Evolutionary conservation across 2,113 vertebrate species (phyloP).

Genomic region (Ramphastos sulfuratus): DNA sequence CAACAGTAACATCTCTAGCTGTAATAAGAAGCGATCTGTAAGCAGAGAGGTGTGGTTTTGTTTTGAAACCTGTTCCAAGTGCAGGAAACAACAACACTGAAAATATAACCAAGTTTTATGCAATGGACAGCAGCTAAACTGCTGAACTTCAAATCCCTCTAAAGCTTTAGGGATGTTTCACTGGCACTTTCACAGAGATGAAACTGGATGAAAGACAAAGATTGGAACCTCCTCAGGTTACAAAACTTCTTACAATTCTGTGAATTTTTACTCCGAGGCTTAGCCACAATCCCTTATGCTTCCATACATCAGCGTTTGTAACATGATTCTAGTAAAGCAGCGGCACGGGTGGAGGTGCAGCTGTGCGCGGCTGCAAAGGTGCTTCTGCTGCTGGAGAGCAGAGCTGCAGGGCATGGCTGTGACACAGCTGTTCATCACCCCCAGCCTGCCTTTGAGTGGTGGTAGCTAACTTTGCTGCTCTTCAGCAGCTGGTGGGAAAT

Average conservation of each 20-base stretch:
- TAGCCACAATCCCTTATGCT: no score
- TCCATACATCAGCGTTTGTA: no score
- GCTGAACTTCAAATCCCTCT: background rate
- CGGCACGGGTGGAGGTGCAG: background rate
- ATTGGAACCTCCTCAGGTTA: background rate
- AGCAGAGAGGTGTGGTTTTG: background rate
- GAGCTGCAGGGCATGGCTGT: rapidly evolving
- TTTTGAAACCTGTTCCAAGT: background rate
- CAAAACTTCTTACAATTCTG: background rate
- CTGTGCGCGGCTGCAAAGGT: rapidly evolving
- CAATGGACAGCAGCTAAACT: background rate
- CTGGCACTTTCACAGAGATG: background rate
- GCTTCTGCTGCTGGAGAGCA: background rate
- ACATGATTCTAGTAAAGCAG: rapidly evolving
- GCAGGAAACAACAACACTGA: background rate
- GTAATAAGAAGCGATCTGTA: background rate
- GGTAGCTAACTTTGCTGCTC: background rate
- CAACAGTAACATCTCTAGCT: background rate
- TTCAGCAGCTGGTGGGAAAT: background rate
- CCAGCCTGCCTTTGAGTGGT: background rate
- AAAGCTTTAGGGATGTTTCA: background rate
- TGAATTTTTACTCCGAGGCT: background rate
- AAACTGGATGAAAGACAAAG: background rate
- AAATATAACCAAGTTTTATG: background rate
- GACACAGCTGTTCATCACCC: background rate